These are phyloP conservation scores for Chrysogorgia sp. DNA, from an alignment of 92 coral and sea anemone genomes.

Conservation along the genomic window DNA sequence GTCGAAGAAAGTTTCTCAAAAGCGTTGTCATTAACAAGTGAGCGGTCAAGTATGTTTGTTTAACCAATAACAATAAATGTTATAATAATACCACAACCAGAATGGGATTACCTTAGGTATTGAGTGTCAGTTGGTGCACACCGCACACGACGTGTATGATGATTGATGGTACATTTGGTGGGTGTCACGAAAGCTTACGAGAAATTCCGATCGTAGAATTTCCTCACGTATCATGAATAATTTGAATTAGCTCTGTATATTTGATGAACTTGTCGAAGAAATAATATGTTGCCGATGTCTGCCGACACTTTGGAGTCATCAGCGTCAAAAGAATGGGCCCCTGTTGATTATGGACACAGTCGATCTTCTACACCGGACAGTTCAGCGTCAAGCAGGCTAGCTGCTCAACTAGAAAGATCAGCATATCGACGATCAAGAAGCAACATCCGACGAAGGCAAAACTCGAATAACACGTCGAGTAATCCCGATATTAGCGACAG, in stretches of 20 bases:
- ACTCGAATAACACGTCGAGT: conserved; percentile 4
- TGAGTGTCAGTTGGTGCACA: too few relatives aligned
- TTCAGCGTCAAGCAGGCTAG: conserved; percentile 87
- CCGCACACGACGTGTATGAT: too few relatives aligned
- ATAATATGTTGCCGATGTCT: conserved; percentile 64
- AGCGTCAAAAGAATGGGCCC: conserved; percentile 70
- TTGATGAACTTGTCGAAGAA: too few relatives aligned
- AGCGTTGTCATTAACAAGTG: neutral
- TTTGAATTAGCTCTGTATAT: too few relatives aligned
- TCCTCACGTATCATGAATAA: too few relatives aligned
- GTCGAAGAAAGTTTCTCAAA: neutral
- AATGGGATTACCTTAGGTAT: too few relatives aligned
- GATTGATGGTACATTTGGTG: too few relatives aligned
- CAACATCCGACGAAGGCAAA: conserved; percentile 29
- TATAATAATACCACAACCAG: too few relatives aligned
- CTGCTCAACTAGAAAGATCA: conserved; percentile 92
- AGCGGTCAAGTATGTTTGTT: too few relatives aligned
- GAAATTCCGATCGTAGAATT: too few relatives aligned
- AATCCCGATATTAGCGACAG: neutral
- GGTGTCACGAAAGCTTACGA: too few relatives aligned
- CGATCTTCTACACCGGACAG: conserved; percentile 51
- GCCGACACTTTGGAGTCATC: conserved; percentile 69
- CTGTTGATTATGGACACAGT: conserved; percentile 72
- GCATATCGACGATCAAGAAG: conserved; percentile 88
- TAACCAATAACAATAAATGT: too few relatives aligned